A percentile compares a stretch with the other conserved stretches of the same genome.
Evolutionary conservation across 2,113 vertebrate species (phyloP).

Genomic region (Anoplopoma fimbria): DNA sequence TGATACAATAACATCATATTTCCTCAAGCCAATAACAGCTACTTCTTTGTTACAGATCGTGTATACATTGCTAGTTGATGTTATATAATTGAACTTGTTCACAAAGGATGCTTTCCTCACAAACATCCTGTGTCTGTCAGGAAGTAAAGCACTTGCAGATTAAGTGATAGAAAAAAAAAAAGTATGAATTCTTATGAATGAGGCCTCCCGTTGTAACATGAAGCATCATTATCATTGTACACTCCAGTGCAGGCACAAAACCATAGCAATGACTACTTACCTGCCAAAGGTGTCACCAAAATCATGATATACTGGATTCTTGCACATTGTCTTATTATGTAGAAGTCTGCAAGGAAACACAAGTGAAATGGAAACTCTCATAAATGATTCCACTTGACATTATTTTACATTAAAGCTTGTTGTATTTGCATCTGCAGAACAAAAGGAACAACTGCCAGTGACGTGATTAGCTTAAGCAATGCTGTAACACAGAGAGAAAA

Average conservation of each 20-base stretch:
- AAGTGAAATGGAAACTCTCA: slow-evolving; percentile 80
- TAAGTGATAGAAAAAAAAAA: neutral
- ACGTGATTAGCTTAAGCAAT: slow-evolving; percentile 87
- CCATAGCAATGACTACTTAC: neutral
- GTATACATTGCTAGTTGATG: neutral
- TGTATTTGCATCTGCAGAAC: slow-evolving; percentile 81
- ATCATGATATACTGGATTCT: neutral
- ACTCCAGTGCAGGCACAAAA: neutral
- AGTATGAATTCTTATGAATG: neutral
- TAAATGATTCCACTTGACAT: slow-evolving; percentile 86
- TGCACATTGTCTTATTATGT: neutral
- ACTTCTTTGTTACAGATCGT: neutral
- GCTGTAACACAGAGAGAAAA: slow-evolving; percentile 86
- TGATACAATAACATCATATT: slow-evolving; percentile 19
- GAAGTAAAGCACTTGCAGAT: neutral
- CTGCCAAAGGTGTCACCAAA: slow-evolving; percentile 21
- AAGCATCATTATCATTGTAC: neutral
- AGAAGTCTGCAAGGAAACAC: slow-evolving; percentile 26
- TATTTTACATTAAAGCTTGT: slow-evolving; percentile 89
- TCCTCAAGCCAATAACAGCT: neutral
- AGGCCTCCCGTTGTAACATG: neutral
- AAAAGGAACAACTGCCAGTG: slow-evolving; percentile 86
- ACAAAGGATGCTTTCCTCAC: neutral
- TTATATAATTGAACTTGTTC: neutral
- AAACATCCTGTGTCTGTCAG: slow-evolving; percentile 5